Conservation (phyloP, 30 jellyfish, hydroid and myxozoan species). For the Pseudorhiza aurosa region DNA sequence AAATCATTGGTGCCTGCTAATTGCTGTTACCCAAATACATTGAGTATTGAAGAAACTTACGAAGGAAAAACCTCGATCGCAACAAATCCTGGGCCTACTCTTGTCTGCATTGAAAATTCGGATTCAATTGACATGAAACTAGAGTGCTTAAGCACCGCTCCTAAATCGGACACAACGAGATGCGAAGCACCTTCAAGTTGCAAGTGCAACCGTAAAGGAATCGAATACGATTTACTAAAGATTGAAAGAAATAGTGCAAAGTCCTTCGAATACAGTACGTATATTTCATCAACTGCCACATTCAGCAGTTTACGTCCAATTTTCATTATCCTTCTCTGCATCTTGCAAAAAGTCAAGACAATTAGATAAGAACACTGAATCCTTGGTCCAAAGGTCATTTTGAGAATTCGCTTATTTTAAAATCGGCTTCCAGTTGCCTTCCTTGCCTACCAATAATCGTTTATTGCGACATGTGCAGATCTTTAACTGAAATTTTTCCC, state of each 20-base stretch:
- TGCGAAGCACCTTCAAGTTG: not conserved
- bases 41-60: constrained; percentile 1
- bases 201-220: not conserved
- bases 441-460: no score
- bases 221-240: not conserved
- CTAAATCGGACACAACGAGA: not conserved
- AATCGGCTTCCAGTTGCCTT: no score
- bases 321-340: no score
- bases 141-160: not conserved
- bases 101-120: not conserved
- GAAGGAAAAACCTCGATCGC: not conserved
- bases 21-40: not conserved
- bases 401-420: no score
- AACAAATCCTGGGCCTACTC: not conserved
- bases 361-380: no score
- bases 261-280: not conserved
- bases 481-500: no score
- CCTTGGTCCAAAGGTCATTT: no score
- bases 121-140: not conserved
- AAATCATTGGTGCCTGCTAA: not conserved
- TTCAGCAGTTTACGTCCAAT: no score
- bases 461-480: no score
- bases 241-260: not conserved
- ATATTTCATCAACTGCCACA: not conserved
- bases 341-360: no score